Percentiles rank a stretch among this genome's conserved stretches.
Evolutionary conservation across 2,113 vertebrate genomes (phyloP).

Genomic region (Rhinogobius similis): DNA sequence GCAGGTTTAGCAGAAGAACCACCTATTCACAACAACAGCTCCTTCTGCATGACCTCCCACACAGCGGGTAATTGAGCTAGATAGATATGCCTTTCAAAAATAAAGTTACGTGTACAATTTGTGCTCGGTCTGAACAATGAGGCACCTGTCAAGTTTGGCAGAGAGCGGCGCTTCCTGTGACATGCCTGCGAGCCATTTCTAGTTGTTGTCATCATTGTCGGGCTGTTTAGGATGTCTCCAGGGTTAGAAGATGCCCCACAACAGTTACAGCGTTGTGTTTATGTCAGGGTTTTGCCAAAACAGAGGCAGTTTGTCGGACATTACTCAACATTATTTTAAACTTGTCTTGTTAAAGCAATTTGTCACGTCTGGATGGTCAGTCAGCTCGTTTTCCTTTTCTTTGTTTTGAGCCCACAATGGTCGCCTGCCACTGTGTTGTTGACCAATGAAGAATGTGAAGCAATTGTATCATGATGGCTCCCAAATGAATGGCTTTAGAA

Average conservation of each 20-base stretch:
- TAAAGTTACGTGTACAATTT: slow-evolving; percentile 62
- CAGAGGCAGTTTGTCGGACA: slow-evolving; percentile 13
- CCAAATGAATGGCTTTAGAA: background rate
- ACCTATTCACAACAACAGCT: slow-evolving; percentile 37
- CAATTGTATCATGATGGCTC: slow-evolving; percentile 1
- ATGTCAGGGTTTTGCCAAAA: slow-evolving; percentile 33
- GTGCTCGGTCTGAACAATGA: slow-evolving; percentile 63
- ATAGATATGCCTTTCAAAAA: slow-evolving; percentile 65
- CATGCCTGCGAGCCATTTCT: slow-evolving; percentile 56
- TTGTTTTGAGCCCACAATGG: slow-evolving; percentile 40
- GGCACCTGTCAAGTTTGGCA: slow-evolving; percentile 64
- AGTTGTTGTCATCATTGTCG: slow-evolving; percentile 59
- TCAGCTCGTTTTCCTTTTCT: background rate
- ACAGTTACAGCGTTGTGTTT: slow-evolving; percentile 49
- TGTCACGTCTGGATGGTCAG: slow-evolving; percentile 3
- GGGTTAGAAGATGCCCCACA: slow-evolving; percentile 47
- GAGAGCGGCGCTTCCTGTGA: slow-evolving; percentile 56
- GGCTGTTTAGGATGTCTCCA: slow-evolving; percentile 57
- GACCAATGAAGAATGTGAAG: background rate
- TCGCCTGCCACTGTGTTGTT: slow-evolving; percentile 41
- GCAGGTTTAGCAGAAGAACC: slow-evolving; percentile 36
- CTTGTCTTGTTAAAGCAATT: slow-evolving; percentile 20
- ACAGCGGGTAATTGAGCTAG: slow-evolving; percentile 60
- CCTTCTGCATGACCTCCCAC: slow-evolving; percentile 57
- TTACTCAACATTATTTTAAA: slow-evolving; percentile 17